Evolutionary conservation across 2,888 invertebrate genomes (phyloP), one percentile per base, ranked within the genome.

Genomic region (Eristalis intricaria): DNA sequence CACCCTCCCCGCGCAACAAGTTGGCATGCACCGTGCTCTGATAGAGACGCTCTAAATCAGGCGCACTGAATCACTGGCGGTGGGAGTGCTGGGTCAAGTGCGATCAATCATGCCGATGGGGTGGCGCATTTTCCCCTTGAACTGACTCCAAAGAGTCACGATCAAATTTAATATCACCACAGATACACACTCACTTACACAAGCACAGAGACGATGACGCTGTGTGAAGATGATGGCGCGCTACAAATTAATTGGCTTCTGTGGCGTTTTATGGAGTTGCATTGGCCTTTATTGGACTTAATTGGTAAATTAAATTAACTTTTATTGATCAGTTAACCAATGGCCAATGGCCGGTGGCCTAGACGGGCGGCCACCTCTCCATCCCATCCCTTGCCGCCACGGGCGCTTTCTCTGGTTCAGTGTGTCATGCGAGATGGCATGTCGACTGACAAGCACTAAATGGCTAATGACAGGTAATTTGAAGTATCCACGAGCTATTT

Each of bases 241-340:
- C 32, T 71, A 75, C 40, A 86, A 86, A 68, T 83, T 76, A 75
- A 74, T 76, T 87, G 60, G 66, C 76, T 77, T 66, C 70, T 50
- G 50, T 19, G 70, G 74, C 71, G 71, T 50, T 83, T 87, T 75
- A 71, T 79, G 80, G 80, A 84, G 79, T 74, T 75, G 79, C 86
- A 83, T 83, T 79, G 71, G 61, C 32, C 73, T 75, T 83, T 79
- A 87, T 84, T 87, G 79, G 19, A 73, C 84, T 84, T 84, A 87
- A 87, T 80, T 84, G 87, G 84, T 60, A 87, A 87, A 87, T 87
- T 75, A 79, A 87, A 84, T 87, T 87, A 76, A 83, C 35, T 78
- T 87, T 76, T 76, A 87, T 87, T 87, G 76, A 87, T 70, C 82
- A 70, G 58, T 82, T 70, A 71, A 76, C 64, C 80, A 68, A 38